Evolutionary conservation across 2,113 vertebrate genomes (phyloP).

Genomic region (Todiramphus saurophagus): DNA sequence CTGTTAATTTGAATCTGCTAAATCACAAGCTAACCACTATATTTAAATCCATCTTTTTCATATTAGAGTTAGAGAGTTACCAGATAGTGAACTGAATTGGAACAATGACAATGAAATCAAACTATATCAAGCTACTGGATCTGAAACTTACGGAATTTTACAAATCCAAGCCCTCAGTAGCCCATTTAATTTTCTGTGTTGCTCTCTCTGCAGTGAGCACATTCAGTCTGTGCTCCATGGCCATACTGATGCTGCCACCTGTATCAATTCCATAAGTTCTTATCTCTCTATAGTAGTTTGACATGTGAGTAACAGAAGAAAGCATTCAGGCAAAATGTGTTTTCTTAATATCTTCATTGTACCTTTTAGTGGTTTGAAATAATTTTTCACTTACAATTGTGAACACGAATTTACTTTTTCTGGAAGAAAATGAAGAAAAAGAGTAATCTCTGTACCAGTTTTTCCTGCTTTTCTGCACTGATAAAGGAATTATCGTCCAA

Average conservation of each 20-base stretch:
- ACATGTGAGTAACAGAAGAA: background rate
- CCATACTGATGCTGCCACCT: background rate
- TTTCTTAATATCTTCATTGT: background rate
- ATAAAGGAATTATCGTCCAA: background rate
- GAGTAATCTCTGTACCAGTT: background rate
- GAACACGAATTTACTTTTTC: background rate
- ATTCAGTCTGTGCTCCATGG: background rate
- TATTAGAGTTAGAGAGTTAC: background rate
- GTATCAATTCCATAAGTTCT: background rate
- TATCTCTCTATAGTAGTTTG: background rate
- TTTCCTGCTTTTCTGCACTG: background rate
- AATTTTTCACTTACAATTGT: background rate
- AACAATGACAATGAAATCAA: background rate
- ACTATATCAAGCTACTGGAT: background rate
- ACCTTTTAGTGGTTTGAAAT: background rate
- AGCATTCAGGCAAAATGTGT: background rate
- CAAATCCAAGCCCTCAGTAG: background rate
- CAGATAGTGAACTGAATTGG: background rate
- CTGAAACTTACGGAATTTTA: background rate
- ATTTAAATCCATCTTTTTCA: background rate
- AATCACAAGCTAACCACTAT: background rate
- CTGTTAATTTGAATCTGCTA: background rate
- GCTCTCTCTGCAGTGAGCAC: fast-evolving
- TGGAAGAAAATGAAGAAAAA: background rate
- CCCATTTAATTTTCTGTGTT: background rate